phyloP scores from a whole-genome alignment of 2,113 vertebrate species.

The Aptenodytes forsteri region DNA sequence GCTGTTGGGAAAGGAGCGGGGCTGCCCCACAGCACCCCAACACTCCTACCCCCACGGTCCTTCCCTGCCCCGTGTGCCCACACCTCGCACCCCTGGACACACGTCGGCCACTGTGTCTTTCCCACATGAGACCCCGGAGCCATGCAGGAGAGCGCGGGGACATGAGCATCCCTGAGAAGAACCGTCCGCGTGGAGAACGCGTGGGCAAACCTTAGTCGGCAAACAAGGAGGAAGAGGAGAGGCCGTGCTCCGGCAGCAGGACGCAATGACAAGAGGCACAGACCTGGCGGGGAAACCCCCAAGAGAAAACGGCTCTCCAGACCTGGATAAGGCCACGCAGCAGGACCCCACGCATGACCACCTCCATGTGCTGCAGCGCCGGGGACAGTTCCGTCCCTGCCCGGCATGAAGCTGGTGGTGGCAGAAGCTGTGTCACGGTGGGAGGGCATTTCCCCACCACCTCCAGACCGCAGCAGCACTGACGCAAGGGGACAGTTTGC shows the following conservation, averaged over 20 bases:
- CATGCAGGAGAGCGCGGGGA: neutral
- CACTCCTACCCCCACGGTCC: neutral
- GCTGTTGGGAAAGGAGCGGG: neutral
- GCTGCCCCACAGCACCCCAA: neutral
- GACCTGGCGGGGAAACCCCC: rapidly evolving
- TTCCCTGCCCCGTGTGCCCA: neutral
- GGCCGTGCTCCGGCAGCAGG: rapidly evolving
- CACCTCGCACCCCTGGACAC: neutral
- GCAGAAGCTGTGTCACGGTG: neutral
- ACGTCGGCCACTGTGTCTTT: rapidly evolving
- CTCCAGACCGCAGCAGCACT: neutral
- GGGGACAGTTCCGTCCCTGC: neutral
- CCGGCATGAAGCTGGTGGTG: rapidly evolving
- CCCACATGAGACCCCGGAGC: rapidly evolving
- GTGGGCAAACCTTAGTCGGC: rapidly evolving
- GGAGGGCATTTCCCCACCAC: neutral
- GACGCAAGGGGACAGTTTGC: neutral
- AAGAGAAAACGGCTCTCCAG: neutral
- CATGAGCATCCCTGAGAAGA: neutral
- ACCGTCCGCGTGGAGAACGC: rapidly evolving
- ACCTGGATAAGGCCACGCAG: rapidly evolving
- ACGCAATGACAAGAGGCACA: rapidly evolving
- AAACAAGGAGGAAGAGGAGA: neutral
- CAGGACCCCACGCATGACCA: rapidly evolving
- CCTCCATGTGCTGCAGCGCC: rapidly evolving